Evolutionary conservation across 2,797 vertebrate species (phyloP), one percentile per base, ranked within the genome.

Genomic region (Sebastiscus albofasciatus): DNA sequence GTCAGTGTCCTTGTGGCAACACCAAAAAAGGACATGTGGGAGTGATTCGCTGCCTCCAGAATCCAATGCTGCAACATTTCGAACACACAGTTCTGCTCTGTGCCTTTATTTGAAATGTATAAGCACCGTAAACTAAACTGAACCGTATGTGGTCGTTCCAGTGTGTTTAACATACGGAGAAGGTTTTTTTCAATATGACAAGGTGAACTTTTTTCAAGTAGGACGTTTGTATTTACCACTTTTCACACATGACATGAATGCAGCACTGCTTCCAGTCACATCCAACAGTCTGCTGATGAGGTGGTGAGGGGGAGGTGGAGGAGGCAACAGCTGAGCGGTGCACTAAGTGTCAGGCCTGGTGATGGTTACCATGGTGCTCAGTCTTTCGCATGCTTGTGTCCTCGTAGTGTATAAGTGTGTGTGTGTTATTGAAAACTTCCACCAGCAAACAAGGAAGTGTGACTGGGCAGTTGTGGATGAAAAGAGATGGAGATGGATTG

Each of bases 301-400:
- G 67, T 81, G 86, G 66, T 76, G 79, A 83, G 86, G 86, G 67
- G 87, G 88, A 81, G 81, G 87, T 61, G 81, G 83, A 90, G 85
- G 87, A 88, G 78, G 90, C 52, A 77, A 88, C 92, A 90, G 91
- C 89, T 92, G 93, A 95, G 85, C 83, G 82, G 49, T 77, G 84
- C 77, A 76, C 58, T 55, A 82, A 83, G 89, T 88, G 92, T 91
- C 92, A 85, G 83, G 86, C 79, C 88, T 86, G 83, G 83, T 86
- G 75, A 83, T 79, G 90, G 92, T 95, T 94, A 82, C 93, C 93
- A 95, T 95, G 93, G 93, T 33, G 61, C 77, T 85, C 68, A 66
- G 84, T 89, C 90, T 90, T 91, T 94, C 77, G 76, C 89, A 87
- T 86, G 80, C 77, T 79, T 76, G 77, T 92, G 88, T 90, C 75